Percentiles rank a stretch among this genome's conserved stretches.
phyloP scores from a whole-genome alignment of 2,797 vertebrate species.

The Limosa lapponica region DNA sequence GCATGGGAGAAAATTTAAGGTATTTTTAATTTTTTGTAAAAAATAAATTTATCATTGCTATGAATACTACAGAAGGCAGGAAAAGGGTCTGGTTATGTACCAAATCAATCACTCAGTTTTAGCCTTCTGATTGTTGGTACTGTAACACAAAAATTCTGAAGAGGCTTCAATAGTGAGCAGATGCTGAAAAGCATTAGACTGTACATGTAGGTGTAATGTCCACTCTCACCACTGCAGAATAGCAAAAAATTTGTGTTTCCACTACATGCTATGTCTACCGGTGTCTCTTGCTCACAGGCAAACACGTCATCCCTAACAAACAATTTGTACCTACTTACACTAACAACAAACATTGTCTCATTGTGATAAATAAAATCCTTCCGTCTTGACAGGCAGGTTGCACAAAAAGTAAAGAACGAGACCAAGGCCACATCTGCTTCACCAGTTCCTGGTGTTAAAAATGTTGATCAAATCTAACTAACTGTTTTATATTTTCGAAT shows the following conservation, averaged over 20 bases:
- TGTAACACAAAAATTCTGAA: background rate
- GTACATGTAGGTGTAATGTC: background rate
- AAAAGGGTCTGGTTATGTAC: background rate
- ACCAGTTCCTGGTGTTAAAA: background rate
- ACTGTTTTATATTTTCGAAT: background rate
- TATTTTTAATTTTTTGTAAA: background rate
- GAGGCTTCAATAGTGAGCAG: background rate
- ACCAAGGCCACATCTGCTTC: background rate
- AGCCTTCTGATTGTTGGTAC: background rate
- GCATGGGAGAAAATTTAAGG: rapidly evolving
- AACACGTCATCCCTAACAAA: background rate
- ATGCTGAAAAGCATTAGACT: background rate
- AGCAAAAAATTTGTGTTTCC: background rate
- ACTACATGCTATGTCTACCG: rapidly evolving
- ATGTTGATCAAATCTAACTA: background rate
- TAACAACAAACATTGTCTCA: background rate
- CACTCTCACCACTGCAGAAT: background rate
- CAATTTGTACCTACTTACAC: background rate
- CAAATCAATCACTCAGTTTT: background rate
- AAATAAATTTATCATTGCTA: background rate
- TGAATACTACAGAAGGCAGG: background rate
- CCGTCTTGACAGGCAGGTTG: background rate
- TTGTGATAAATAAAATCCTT: background rate
- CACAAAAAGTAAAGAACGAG: background rate
- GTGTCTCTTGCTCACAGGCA: background rate